These are phyloP conservation scores for Rhea americana DNA, from an alignment of 2,113 vertebrate species.

Conservation along the genomic window DNA sequence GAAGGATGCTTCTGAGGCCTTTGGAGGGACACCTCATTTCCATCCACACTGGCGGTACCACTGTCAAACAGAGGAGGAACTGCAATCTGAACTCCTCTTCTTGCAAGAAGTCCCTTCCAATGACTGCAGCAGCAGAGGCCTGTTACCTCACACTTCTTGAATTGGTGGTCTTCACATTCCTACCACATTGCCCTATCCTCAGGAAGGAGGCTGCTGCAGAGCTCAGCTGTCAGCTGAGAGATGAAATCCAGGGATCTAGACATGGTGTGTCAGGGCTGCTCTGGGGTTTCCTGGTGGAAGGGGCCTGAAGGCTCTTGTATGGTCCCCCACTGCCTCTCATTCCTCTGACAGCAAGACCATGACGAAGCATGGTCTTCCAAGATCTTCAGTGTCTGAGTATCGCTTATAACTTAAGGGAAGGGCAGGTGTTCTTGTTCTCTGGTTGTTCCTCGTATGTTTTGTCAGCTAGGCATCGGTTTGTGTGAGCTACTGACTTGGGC, in stretches of 20 bases:
- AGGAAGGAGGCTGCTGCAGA: not conserved
- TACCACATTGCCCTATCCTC: not conserved
- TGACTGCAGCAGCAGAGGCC: not conserved
- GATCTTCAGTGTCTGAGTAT: not conserved
- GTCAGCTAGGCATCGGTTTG: not conserved
- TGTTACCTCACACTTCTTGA: not conserved
- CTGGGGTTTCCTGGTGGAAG: not conserved
- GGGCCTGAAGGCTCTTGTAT: not conserved
- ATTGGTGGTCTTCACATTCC: not conserved
- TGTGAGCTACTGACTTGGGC: accelerated
- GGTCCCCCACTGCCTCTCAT: not conserved
- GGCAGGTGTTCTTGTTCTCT: not conserved
- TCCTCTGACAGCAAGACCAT: not conserved
- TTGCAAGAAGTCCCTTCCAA: not conserved
- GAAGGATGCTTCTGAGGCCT: not conserved
- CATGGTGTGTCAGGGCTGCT: not conserved
- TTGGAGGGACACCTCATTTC: not conserved
- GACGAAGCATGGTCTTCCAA: not conserved
- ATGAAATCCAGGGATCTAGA: too few relatives aligned
- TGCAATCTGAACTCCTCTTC: not conserved
- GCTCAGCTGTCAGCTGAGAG: not conserved
- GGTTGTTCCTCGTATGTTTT: not conserved
- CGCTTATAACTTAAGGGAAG: not conserved
- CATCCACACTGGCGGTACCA: not conserved
- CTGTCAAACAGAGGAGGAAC: not conserved